Percentiles rank a stretch among this genome's conserved stretches.
Evolutionary conservation across 2,113 vertebrate genomes (phyloP).

Genomic region (Lophius piscatorius): DNA sequence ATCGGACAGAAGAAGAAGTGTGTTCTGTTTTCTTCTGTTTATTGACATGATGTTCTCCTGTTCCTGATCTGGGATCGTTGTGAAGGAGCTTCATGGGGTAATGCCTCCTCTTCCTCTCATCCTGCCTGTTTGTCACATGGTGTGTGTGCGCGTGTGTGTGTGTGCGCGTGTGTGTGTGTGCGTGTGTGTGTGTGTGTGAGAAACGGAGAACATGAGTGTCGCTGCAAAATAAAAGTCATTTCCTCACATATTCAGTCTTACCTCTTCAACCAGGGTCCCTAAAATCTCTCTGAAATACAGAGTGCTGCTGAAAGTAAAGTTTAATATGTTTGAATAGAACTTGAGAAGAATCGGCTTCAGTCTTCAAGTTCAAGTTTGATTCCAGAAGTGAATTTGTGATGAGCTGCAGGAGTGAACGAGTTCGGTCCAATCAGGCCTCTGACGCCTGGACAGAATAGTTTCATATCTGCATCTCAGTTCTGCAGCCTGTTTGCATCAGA

Average conservation of each 20-base stretch:
- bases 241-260: conserved; percentile 48
- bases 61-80: conserved; percentile 84
- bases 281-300: not conserved
- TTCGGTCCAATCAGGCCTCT: too few relatives aligned
- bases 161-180: conserved; percentile 7
- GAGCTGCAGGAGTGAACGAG: too few relatives aligned
- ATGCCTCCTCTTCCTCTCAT: conserved; percentile 81
- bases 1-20: not conserved
- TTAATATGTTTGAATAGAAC: not conserved
- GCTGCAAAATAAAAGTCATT: conserved; percentile 59
- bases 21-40: not conserved
- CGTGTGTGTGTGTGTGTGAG: conserved; percentile 50
- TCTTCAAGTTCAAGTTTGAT: too few relatives aligned
- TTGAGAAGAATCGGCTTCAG: not conserved
- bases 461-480: too few relatives aligned
- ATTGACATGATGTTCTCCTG: conserved; percentile 85
- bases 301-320: not conserved
- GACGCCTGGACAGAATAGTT: too few relatives aligned
- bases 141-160: too few relatives aligned
- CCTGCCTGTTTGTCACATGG: conserved; percentile 43
- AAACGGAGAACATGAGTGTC: conserved; percentile 43
- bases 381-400: too few relatives aligned
- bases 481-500: too few relatives aligned
- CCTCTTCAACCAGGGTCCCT: not conserved
- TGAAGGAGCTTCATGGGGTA: conserved; percentile 99